Percentiles rank a stretch among this genome's conserved stretches.
Evolutionary conservation across 1,140 invertebrate genomes (phyloP).

Genomic region (Sweltsa coloradensis): DNA sequence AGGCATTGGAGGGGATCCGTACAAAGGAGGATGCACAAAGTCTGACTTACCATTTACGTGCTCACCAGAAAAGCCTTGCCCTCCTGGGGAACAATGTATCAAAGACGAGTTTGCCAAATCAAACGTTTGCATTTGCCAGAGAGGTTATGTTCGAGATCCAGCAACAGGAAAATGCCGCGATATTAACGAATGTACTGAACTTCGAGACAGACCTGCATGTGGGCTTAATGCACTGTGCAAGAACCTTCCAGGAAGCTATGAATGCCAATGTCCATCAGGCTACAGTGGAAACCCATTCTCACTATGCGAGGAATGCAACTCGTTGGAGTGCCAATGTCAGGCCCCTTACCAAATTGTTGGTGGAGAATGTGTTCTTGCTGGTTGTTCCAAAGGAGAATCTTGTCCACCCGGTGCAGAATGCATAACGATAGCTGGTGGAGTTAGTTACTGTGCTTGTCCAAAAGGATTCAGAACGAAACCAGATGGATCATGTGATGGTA

Average conservation of each 20-base stretch:
- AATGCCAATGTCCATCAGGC: conserved; percentile 76
- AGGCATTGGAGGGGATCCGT: conserved; percentile 56
- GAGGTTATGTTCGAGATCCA: conserved; percentile 64
- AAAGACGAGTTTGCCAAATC: conserved; percentile 53
- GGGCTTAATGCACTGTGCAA: conserved; percentile 81
- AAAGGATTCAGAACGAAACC: conserved; percentile 58
- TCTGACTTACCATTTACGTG: conserved; percentile 50
- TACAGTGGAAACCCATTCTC: conserved; percentile 82
- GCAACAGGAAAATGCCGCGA: conserved; percentile 66
- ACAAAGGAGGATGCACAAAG: conserved; percentile 53
- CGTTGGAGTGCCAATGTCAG: conserved; percentile 72
- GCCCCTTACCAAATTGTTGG: conserved; percentile 72
- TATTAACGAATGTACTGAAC: conserved; percentile 74
- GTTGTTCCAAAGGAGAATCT: conserved; percentile 60
- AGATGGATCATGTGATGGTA: conserved; percentile 60
- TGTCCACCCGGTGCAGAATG: conserved; percentile 77
- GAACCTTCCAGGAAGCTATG: conserved; percentile 87
- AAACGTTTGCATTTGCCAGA: conserved; percentile 75
- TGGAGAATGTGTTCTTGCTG: conserved; percentile 64
- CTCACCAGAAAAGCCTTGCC: conserved; percentile 60
- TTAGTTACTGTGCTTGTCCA: conserved; percentile 81
- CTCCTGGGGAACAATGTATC: conserved; percentile 71
- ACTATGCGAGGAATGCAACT: conserved; percentile 71
- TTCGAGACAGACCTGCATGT: conserved; percentile 58
- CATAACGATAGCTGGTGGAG: conserved; percentile 75